Percentiles rank a stretch among this genome's conserved stretches.
These are phyloP conservation scores for Lerema accius DNA, from an alignment of 1,140 invertebrate species.

Conservation along the genomic window DNA sequence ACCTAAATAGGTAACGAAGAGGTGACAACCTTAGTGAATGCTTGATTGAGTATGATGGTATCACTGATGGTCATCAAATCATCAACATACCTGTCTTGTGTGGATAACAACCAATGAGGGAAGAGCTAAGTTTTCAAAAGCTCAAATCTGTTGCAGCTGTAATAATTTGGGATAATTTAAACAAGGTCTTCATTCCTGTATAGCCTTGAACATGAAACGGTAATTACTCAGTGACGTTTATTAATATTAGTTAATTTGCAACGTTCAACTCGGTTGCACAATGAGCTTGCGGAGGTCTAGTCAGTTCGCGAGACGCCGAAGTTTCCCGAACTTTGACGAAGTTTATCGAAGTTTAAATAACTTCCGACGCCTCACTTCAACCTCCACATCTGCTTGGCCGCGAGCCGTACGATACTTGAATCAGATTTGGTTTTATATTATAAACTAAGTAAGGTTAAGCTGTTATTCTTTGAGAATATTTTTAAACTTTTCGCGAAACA, in stretches of 20 bases:
- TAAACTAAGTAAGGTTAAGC: neutral
- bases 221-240: neutral
- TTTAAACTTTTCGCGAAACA: no score
- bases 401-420: conserved; percentile 1
- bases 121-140: no score
- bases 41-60: no score
- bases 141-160: no score
- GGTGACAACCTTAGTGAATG: no score
- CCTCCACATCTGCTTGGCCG: conserved; percentile 6
- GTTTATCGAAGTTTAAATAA: conserved; percentile 14
- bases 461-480: neutral
- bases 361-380: conserved; percentile 4
- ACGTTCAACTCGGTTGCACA: neutral
- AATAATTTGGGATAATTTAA: no score
- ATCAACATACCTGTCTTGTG: no score
- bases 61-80: no score
- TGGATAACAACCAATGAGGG: no score
- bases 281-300: neutral
- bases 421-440: neutral
- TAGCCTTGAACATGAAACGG: no score
- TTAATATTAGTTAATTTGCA: neutral
- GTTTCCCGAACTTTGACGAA: conserved; percentile 15
- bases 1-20: no score
- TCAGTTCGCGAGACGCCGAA: neutral
- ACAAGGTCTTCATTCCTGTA: no score